Base-by-base conservation (phyloP, 1,140 invertebrate species). In the Penaeus chinensis region DNA sequence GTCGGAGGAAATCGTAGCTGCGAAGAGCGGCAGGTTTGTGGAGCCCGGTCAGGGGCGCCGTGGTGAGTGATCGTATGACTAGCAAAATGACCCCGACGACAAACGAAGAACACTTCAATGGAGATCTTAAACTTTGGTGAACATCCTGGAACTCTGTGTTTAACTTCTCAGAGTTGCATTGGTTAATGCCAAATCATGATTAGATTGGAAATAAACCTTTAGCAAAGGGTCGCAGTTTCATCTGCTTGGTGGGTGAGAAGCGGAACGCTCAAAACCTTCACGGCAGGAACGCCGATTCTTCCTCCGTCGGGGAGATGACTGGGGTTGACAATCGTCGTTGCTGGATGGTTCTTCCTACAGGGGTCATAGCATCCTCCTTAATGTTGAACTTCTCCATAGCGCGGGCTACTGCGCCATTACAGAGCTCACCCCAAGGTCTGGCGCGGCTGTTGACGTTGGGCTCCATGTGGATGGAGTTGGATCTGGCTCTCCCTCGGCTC, bases 351-450 rank as follows among this genome's bases (percentile, higher is more conserved):
- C 27, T 74, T 54, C 69, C 69, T 27, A 19, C 62, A 3, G 85
- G 42, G 19, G 79, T 77, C 19, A 27, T 63, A 22, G 87, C 85
- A 3, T 89, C 89, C 37, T 78, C 77, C 77, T 71, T 88, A 20
- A 90, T 85, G 37, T 86, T 87, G 54, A 90, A 90, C 61, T 90
- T 90, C 80, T 89, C 88, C 65, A 90, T 80, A 27, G 89, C 89
- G 42, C 88, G 82, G 4, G 89, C 89, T 27, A 90, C 87, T 16
- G 87, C 71, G 19, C 89, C 89, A 69, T 88, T 88, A 42, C 89
- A 90, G 24, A 90, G 37, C 37, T 71, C 77, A 22, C 89, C 89
- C 89, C 89, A 90, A 18, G 89, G 89, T 63, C 89, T 85, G 18
- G 87, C 89, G 24, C 71, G 60, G 71, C 47, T 66, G 37, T 63